Base-by-base conservation (phyloP, 1,140 invertebrate species). In the Psilanteris sp. region DNA sequence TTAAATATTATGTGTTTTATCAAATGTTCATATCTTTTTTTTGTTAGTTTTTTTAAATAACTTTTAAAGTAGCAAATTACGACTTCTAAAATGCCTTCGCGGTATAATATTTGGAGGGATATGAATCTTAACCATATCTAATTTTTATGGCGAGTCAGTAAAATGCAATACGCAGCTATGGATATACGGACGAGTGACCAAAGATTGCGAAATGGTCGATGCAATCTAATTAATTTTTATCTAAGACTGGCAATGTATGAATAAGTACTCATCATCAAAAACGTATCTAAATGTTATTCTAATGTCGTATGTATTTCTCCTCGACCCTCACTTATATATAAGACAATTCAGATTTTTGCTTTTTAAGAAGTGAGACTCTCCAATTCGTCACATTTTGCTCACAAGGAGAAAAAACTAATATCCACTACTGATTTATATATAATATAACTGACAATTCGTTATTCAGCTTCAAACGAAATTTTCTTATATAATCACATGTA, bases 121-220 rank as follows among this genome's bases (percentile, higher is more conserved):
- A 81, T 80, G 68, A 84, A 71, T 81, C 71, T 81, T 81, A 39
- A 76, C 77, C 31, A 68, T 67, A 77, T 74, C 81, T 83, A 83
- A 78, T 62, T 54, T 82, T 77, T 72, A 77, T 82, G 82, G 83
- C 82, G 81, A 83, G 81, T 84, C 81, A 64, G 36, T 82, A 79
- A 61, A 57, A 67, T 57, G 62, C 48, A 22, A 32, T 77, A 78
- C 78, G 81, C 79, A 75, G 57, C 73, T 83, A 78, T 46, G 59
- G 78, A 80, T 79, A 46, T 26, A 66, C 39, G 59, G 59, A 52
- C 59, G 46, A 64, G 15, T 20, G 61, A 54, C 61, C 27, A 46
- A 43, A 13, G 4, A 16, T 41, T 54, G 20, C 31, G 14, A 54
- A 44, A 22, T 67, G 64, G 32, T 48, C 64, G 32, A 48, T 16